Percentiles rank a stretch among this genome's conserved stretches.
Evolutionary conservation across 2,113 vertebrate species (phyloP).

Genomic region (Equus quagga): DNA sequence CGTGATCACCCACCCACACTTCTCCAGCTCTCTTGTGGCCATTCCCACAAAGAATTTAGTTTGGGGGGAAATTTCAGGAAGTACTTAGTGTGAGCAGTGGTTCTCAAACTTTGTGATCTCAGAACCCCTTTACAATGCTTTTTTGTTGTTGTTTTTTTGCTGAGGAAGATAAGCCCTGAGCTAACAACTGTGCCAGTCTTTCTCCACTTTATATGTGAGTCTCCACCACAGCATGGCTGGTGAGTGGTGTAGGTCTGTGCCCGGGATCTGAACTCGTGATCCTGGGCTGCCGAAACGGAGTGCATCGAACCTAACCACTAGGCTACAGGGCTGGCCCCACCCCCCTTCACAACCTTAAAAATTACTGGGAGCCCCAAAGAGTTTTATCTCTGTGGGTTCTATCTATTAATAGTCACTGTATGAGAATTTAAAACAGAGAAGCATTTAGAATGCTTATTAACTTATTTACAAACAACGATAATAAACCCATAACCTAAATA

Average conservation of each 20-base stretch:
- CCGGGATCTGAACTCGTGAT: too few species aligned
- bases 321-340: too few species aligned
- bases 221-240: too few species aligned
- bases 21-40: not conserved
- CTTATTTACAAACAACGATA: not conserved
- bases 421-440: not conserved
- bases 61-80: not conserved
- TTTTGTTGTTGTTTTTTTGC: too few species aligned
- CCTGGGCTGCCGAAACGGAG: too few species aligned
- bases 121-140: not conserved
- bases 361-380: accelerated
- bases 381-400: too few species aligned
- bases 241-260: too few species aligned
- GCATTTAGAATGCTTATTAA: not conserved
- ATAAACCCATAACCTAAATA: not conserved
- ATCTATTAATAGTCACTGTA: accelerated
- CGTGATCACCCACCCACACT: not conserved
- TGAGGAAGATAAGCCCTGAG: too few species aligned
- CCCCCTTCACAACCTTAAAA: not conserved
- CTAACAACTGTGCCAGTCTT: too few species aligned
- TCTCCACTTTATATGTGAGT: too few species aligned
- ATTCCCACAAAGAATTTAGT: not conserved
- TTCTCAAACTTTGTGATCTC: not conserved
- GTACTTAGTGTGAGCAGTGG: not conserved
- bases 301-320: too few species aligned